Percentiles rank a stretch among this genome's conserved stretches.
Conservation (phyloP, 2,797 vertebrate genomes). For the Smutsia gigantea region DNA sequence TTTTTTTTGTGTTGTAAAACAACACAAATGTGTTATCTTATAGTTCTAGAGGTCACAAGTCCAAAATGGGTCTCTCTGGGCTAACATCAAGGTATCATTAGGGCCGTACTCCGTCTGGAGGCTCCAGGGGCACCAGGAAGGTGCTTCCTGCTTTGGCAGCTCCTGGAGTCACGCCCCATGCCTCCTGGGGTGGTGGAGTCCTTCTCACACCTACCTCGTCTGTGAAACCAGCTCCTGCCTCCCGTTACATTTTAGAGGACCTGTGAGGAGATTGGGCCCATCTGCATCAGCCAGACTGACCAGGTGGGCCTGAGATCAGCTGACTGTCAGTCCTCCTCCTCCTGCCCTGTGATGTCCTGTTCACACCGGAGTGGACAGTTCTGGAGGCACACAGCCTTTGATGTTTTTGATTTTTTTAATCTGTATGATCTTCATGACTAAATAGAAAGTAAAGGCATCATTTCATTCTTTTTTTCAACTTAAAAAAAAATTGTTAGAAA, state of each 20-base stretch:
- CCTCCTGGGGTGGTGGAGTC: background rate
- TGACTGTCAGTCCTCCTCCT: no score
- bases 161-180: background rate
- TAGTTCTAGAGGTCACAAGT: background rate
- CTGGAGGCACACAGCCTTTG: background rate
- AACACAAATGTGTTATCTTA: background rate
- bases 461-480: background rate
- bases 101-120: background rate
- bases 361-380: background rate
- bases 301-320: background rate
- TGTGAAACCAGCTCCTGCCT: background rate
- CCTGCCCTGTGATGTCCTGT: background rate
- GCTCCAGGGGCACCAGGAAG: background rate
- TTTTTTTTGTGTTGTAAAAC: background rate
- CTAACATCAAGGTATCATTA: background rate
- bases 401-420: background rate
- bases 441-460: background rate
- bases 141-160: background rate
- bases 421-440: background rate
- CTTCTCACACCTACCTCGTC: background rate
- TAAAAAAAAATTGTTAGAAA: background rate
- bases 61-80: background rate
- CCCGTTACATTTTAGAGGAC: background rate
- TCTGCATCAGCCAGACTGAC: background rate
- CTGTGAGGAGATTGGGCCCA: background rate